Percentiles rank a stretch among this genome's conserved stretches.
phyloP scores from a whole-genome alignment of 2,113 vertebrate species.

The Cheirogaleus medius region DNA sequence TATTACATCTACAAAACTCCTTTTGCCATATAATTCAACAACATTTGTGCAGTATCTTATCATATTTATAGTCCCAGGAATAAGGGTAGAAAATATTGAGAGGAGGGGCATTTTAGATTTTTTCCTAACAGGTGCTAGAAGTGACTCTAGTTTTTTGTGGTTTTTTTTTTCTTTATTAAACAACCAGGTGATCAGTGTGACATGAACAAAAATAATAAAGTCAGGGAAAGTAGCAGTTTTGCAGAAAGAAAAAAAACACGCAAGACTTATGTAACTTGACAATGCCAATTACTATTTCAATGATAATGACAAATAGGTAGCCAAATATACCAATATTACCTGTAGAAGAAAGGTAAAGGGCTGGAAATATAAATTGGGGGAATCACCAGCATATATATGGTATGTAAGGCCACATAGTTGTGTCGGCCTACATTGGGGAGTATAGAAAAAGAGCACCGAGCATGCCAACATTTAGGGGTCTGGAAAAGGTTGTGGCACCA shows the following conservation, averaged over 20 bases:
- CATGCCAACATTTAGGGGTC: background rate
- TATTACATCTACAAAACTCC: background rate
- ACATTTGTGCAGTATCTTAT: background rate
- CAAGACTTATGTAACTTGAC: background rate
- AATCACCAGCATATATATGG: background rate
- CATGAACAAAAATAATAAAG: background rate
- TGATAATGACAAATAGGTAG: background rate
- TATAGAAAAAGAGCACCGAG: background rate
- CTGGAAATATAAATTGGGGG: background rate
- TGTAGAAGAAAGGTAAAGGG: background rate
- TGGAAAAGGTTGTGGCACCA: background rate
- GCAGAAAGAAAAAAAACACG: background rate
- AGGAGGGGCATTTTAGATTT: background rate
- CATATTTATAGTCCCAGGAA: background rate
- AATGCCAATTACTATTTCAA: background rate
- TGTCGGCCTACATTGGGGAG: accelerated
- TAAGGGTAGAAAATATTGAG: background rate
- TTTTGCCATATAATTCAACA: background rate
- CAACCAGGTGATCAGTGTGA: background rate
- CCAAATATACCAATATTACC: background rate
- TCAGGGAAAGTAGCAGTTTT: background rate
- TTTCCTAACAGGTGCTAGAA: background rate
- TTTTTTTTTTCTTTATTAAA: background rate
- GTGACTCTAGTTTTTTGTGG: background rate
- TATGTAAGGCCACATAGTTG: background rate